Conservation (phyloP, 2,888 invertebrate genomes). For the Sphaerophoria taeniata region DNA sequence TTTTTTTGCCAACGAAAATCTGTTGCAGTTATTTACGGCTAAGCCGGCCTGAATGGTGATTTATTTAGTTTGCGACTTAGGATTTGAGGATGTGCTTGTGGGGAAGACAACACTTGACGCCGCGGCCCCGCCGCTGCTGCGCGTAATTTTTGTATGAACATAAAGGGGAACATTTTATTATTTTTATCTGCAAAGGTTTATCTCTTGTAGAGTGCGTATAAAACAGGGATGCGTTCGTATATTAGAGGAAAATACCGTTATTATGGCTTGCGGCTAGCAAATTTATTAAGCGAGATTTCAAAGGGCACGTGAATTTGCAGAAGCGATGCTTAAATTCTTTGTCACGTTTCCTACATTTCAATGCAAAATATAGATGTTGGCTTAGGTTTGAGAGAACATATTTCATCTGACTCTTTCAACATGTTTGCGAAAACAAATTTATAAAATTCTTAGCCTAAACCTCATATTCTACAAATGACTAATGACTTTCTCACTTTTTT, state of each 20-base stretch:
- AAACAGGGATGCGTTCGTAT: constrained; percentile 11
- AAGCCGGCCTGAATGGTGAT: constrained; percentile 59
- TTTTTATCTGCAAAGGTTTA: background rate
- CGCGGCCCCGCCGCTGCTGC: background rate
- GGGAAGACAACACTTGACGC: constrained; percentile 62
- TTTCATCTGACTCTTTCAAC: no score
- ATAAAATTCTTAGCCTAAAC: no score
- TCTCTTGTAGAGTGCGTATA: constrained; percentile 9
- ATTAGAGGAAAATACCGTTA: background rate
- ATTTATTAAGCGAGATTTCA: background rate
- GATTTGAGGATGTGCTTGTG: constrained; percentile 45
- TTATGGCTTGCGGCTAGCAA: background rate
- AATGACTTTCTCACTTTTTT: no score
- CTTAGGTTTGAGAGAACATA: no score
- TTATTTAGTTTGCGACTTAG: constrained; percentile 55
- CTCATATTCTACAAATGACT: no score
- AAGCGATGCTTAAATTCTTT: no score
- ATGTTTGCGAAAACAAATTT: no score
- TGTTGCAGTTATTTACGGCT: constrained; percentile 65
- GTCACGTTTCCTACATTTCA: no score
- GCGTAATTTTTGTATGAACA: constrained; percentile 41
- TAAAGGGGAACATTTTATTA: constrained; percentile 10
- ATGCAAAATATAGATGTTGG: no score
- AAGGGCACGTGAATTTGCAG: background rate
- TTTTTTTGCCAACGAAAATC: constrained; percentile 6